Evolutionary conservation across 2,797 vertebrate species (phyloP), one percentile per base, ranked within the genome.

Genomic region (Falco cherrug): DNA sequence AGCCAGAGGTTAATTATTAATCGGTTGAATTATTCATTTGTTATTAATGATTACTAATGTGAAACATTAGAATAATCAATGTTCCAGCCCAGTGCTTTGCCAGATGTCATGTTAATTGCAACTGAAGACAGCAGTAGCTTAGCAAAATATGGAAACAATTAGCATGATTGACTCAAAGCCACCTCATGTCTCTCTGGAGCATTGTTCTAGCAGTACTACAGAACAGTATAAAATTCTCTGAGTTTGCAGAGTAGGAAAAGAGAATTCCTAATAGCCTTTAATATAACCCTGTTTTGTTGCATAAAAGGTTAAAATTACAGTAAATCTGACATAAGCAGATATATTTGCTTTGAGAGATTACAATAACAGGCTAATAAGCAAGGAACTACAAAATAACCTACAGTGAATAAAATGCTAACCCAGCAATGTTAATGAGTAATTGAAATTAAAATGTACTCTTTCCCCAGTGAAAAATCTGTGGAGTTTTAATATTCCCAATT

Each of bases 1-100:
- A 97, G 83, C 69, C 91, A 96, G 90, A 96, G 95, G 87, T 97
- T 97, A 97, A 97, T 96, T 96, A 93, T 96, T 97, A 97, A 97
- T 93, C 45, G 1, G 74, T 93, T 97, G 85, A 97, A 97, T 97
- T 97, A 97, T 96, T 97, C 80, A 97, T 93, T 90, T 96, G 73
- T 97, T 97, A 96, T 97, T 98, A 98, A 98, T 97, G 89, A 95
- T 96, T 97, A 97, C 96, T 97, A 97, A 97, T 96, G 95, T 98
- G 80, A 87, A 97, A 77, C 89, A 95, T 95, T 97, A 87, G 85
- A 97, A 97, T 97, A 96, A 97, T 98, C 96, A 97, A 96, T 97
- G 96, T 94, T 97, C 84, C 96, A 87, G 85, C 76, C 77, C 92
- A 95, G 89, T 82, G 97, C 89, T 96, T 97, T 97, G 92, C 95